Conservation (phyloP, 2,888 invertebrate species). For the Drosophila rellima region DNA sequence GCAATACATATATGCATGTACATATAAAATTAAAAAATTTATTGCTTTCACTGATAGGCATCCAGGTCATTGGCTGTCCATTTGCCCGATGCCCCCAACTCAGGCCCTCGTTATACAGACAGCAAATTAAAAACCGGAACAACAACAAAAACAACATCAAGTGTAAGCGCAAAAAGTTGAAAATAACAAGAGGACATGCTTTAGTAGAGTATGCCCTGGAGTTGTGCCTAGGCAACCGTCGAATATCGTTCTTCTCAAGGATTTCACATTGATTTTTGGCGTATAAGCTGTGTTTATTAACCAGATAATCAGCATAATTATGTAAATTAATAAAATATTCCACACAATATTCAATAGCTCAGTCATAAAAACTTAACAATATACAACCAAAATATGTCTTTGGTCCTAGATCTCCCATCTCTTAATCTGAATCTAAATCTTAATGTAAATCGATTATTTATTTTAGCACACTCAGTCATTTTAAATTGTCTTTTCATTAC, state of each 20-base stretch:
- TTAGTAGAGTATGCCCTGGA: neutral
- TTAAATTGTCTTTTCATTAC: too few relatives aligned
- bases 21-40: constrained; percentile 79
- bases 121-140: constrained; percentile 68
- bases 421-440: too few relatives aligned
- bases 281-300: neutral
- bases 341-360: neutral
- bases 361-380: neutral
- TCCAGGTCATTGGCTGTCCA: constrained; percentile 58
- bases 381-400: neutral
- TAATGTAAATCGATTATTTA: too few relatives aligned
- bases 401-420: neutral
- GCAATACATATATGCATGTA: constrained; percentile 19
- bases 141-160: constrained; percentile 17
- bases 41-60: constrained; percentile 79
- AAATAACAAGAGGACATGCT: constrained; percentile 15
- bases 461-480: too few relatives aligned
- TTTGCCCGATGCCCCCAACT: constrained; percentile 4
- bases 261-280: neutral
- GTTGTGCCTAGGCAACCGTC: neutral
- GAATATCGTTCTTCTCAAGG: neutral
- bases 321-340: too few relatives aligned
- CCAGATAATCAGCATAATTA: too few relatives aligned
- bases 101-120: constrained; percentile 7
- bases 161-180: constrained; percentile 19